Conservation (phyloP, 2,888 invertebrate species). For the Tetranychus piercei region DNA sequence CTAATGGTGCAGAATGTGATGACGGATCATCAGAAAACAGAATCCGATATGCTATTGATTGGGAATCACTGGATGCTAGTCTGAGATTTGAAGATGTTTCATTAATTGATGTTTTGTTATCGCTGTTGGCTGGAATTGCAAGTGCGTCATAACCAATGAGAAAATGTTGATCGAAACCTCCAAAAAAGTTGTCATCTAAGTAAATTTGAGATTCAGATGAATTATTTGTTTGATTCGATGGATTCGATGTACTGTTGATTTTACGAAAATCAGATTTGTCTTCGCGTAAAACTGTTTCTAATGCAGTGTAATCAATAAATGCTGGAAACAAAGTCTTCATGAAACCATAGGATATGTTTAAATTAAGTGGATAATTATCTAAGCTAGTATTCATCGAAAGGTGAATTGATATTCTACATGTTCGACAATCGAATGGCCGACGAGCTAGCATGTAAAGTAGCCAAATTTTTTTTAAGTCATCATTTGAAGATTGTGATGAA, state of each 20-base stretch:
- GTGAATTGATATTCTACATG: neutral
- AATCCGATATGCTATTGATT: no score
- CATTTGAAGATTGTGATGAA: neutral
- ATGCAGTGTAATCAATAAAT: neutral
- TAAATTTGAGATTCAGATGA: neutral
- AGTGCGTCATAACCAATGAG: neutral
- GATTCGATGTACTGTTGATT: neutral
- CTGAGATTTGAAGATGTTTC: neutral
- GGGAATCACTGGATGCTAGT: no score
- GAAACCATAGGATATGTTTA: neutral
- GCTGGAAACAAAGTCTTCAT: neutral
- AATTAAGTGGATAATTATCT: neutral
- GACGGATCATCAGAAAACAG: neutral
- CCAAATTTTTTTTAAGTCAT: neutral
- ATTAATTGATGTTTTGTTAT: neutral
- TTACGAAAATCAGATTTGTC: neutral
- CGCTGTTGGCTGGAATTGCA: neutral
- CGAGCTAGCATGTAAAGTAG: neutral
- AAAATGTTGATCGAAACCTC: neutral
- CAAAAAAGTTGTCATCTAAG: neutral
- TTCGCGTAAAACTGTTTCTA: neutral
- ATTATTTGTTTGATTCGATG: neutral
- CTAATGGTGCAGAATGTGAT: neutral
- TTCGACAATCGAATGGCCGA: neutral
- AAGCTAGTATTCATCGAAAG: neutral